Evolutionary conservation across 1,140 invertebrate species (phyloP), one percentile per base, ranked within the genome.

Genomic region (Bombus confusus): DNA sequence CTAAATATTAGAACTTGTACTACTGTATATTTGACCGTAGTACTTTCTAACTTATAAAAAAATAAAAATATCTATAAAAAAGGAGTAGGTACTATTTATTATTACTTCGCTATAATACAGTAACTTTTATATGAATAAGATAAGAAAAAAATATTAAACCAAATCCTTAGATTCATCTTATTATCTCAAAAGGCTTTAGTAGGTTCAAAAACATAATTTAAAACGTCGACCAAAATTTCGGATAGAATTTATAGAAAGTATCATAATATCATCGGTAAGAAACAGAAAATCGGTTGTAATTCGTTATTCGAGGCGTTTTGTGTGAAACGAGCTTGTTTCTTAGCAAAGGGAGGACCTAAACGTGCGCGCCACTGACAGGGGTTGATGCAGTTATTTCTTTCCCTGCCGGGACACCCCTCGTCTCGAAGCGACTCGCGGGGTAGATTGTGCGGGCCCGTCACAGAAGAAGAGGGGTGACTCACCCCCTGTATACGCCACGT

Each of bases 391-490:
- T 87, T 90, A 89, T 85, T 77, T 85, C 88, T 90, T 87, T 85
- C 71, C 85, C 88, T 80, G 72, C 57, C 39, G 25, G 34, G 57
- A 47, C 80, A 41, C 41, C 13, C 66, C 77, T 79, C n/a, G 34
- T 79, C 76, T 15, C 79, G 90, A 72, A 83, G 39, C 68, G 80
- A 74, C 68, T 86, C 76, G 85, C 92, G 85, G 83, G 87, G 80
- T 85, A 79, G 80, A 75, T 31, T 77, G 89, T 85, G 80, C 64
- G 80, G 62, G 79, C 52, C 75, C 76, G 62, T 47, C 62, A 75
- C 78, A 64, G 85, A 84, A 85, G 87, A 75, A 91, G 80, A 86
- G 83, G 92, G 94, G 93, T 95, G 94, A 95, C 86, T 93, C 93
- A 93, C 90, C 91, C 92, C 89, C 91, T 47, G 66, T 62, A 85